A percentile compares a stretch with the other conserved stretches of the same genome.
phyloP scores from a whole-genome alignment of 2,888 invertebrate species.

The Hydriomena furcata region DNA sequence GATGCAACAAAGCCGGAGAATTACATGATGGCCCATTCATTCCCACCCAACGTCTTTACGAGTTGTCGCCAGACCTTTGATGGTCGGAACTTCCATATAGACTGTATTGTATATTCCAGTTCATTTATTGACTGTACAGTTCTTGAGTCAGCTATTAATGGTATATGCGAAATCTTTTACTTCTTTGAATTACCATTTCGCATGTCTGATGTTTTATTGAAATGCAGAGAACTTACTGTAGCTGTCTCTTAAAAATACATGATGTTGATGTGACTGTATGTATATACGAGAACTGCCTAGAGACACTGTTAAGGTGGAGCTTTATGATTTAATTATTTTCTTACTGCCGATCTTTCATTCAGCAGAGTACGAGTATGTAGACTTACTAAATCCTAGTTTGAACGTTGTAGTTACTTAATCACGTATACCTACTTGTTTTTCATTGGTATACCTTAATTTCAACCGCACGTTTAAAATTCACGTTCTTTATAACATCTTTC shows the following conservation, averaged over 20 bases:
- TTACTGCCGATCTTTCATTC: no score
- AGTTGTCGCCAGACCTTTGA: constrained; percentile 2
- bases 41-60: not conserved
- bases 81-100: not conserved
- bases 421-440: no score
- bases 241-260: not conserved
- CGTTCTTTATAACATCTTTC: no score
- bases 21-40: constrained; percentile 6
- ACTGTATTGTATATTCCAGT: not conserved
- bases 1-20: constrained; percentile 7
- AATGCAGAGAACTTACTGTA: not conserved
- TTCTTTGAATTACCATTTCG: not conserved
- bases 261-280: not conserved
- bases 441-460: no score
- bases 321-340: no score
- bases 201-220: not conserved
- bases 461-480: not conserved
- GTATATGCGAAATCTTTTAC: not conserved
- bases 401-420: no score
- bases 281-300: no score
- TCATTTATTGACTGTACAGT: no score
- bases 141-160: no score
- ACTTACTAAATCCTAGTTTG: no score
- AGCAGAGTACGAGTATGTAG: no score
- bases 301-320: no score